phyloP scores from a whole-genome alignment of 1,140 invertebrate genomes.

The Antheraea pernyi region DNA sequence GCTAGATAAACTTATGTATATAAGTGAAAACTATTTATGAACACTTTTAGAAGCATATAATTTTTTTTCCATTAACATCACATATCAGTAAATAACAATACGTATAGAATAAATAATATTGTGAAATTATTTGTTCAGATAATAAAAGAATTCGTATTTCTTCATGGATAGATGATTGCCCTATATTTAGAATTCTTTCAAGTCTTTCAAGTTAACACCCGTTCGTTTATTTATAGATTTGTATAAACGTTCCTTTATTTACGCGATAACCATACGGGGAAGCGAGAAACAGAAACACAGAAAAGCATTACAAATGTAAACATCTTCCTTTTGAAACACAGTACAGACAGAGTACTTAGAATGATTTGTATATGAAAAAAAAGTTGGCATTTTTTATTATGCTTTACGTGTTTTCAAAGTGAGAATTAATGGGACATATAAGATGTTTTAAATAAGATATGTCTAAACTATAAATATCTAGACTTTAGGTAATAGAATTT shows the following conservation, averaged over 20 bases:
- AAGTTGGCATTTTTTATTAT: neutral
- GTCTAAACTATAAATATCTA: too few relatives aligned
- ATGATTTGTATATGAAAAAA: neutral
- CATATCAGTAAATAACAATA: too few relatives aligned
- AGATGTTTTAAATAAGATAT: too few relatives aligned
- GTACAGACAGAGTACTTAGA: neutral
- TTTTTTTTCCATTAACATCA: neutral
- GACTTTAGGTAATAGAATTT: too few relatives aligned
- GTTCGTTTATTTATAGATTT: neutral
- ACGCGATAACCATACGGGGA: neutral
- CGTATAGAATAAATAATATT: neutral
- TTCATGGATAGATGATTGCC: neutral
- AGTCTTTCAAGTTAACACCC: neutral
- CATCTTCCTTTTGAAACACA: neutral
- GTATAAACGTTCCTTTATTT: conserved; percentile 3
- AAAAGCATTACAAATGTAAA: neutral
- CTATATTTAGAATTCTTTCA: neutral
- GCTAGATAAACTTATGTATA: too few relatives aligned
- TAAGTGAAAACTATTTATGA: too few relatives aligned
- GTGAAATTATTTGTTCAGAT: neutral
- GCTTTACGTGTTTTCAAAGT: too few relatives aligned
- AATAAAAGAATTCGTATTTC: neutral
- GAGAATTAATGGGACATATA: too few relatives aligned
- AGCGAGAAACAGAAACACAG: neutral
- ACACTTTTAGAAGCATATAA: neutral